Percentiles rank a stretch among this genome's conserved stretches.
Conservation (phyloP, 2,888 invertebrate species). For the Deroplatys truncata region DNA sequence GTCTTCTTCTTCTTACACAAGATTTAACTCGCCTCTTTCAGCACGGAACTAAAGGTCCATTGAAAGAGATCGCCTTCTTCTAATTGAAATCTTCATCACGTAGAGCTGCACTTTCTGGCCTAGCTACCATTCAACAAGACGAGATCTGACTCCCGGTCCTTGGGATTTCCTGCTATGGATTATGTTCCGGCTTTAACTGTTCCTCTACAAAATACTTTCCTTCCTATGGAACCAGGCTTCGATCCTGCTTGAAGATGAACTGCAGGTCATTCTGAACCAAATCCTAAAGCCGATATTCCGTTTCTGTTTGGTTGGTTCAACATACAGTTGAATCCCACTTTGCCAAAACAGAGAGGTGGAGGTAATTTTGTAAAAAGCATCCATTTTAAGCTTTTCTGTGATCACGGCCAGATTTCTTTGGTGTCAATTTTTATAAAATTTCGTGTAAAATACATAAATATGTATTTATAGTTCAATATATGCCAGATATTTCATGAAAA, state of each 20-base stretch:
- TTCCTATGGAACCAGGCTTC: background rate
- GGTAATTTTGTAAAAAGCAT: too few relatives aligned
- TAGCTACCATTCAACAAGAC: background rate
- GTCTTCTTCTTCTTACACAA: background rate
- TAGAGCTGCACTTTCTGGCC: background rate
- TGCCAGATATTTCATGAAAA: too few relatives aligned
- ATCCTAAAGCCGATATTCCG: background rate
- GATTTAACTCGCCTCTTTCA: background rate
- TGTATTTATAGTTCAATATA: too few relatives aligned
- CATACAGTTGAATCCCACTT: too few relatives aligned
- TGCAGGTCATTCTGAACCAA: background rate
- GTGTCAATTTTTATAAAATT: too few relatives aligned
- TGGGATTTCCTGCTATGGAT: background rate
- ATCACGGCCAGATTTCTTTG: too few relatives aligned
- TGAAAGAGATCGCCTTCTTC: background rate
- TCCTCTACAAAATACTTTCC: background rate
- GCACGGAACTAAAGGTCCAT: background rate
- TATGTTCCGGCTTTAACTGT: background rate
- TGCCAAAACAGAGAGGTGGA: too few relatives aligned
- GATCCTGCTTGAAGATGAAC: background rate
- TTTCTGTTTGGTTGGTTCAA: background rate
- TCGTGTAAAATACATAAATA: too few relatives aligned
- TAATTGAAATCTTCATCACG: background rate
- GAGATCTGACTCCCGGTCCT: background rate
- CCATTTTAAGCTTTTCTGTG: too few relatives aligned